A percentile compares a stretch with the other conserved stretches of the same genome.
Evolutionary conservation across 2,888 invertebrate species (phyloP).

Genomic region (Fissipunctia ypsillon): DNA sequence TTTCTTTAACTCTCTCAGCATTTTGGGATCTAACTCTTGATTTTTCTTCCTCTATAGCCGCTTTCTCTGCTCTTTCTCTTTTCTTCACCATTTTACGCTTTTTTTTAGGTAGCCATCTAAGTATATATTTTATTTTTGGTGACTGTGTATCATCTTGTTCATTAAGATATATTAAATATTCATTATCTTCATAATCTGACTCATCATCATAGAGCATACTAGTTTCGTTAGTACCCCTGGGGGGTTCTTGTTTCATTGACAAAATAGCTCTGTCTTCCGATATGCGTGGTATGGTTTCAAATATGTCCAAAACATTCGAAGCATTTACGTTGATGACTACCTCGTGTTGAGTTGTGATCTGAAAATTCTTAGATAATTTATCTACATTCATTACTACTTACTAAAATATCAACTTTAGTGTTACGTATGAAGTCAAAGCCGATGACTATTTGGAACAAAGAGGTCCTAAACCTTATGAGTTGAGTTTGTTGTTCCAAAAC

Average conservation of each 20-base stretch:
- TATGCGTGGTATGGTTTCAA: background rate
- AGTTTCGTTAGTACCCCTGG: background rate
- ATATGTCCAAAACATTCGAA: conserved; percentile 4
- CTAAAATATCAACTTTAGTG: no score
- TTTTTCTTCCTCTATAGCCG: background rate
- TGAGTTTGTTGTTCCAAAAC: background rate
- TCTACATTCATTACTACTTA: background rate
- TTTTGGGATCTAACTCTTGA: background rate
- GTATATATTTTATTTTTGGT: background rate
- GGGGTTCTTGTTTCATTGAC: background rate
- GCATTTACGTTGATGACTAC: background rate
- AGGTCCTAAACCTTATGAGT: background rate
- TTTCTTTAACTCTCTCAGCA: conserved; percentile 4
- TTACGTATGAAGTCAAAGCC: background rate
- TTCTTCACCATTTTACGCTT: background rate
- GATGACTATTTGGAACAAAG: background rate
- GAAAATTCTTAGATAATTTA: background rate
- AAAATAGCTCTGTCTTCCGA: conserved; percentile 8
- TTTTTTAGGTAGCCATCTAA: conserved; percentile 26
- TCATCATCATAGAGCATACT: background rate
- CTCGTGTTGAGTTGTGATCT: conserved; percentile 14
- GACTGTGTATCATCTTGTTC: background rate
- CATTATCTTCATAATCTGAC: background rate
- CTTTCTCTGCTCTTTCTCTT: background rate
- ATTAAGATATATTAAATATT: background rate